phyloP scores from a whole-genome alignment of 2,888 invertebrate genomes.

The Phengaris alcon region DNA sequence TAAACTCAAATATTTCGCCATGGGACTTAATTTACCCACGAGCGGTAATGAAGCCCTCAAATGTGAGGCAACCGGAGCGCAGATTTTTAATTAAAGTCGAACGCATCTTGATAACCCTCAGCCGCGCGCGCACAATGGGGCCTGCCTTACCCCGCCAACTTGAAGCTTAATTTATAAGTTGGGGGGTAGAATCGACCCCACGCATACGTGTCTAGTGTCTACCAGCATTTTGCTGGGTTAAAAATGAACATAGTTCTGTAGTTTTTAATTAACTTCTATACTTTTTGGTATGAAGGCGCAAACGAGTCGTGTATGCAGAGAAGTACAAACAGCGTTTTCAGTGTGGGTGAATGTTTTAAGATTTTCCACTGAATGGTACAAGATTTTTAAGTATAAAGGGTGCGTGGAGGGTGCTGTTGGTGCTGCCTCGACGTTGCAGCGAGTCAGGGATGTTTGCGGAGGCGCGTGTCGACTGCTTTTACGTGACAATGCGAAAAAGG shows the following conservation, averaged over 20 bases:
- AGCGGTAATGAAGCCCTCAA: constrained; percentile 23
- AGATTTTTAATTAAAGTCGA: constrained; percentile 41
- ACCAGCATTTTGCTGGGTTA: background rate
- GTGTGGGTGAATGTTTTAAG: no score
- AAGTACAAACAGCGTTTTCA: no score
- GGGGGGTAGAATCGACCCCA: constrained; percentile 3
- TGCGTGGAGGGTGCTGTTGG: no score
- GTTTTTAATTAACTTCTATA: background rate
- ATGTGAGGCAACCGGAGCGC: constrained; percentile 39
- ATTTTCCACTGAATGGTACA: no score
- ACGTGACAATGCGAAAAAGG: no score
- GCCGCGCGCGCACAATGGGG: constrained; percentile 9
- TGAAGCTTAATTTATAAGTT: constrained; percentile 27
- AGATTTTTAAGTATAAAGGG: no score
- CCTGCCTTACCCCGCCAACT: constrained; percentile 14
- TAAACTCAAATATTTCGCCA: background rate
- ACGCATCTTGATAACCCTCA: constrained; percentile 38
- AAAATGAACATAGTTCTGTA: background rate
- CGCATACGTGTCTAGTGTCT: background rate
- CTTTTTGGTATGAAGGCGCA: no score
- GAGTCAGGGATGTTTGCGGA: no score
- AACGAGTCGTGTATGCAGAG: no score
- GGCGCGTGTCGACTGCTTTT: no score
- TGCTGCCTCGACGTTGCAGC: no score
- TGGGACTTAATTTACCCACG: constrained; percentile 6